Evolutionary conservation across 2,888 invertebrate genomes (phyloP).

Genomic region (Strigamia maritima): DNA sequence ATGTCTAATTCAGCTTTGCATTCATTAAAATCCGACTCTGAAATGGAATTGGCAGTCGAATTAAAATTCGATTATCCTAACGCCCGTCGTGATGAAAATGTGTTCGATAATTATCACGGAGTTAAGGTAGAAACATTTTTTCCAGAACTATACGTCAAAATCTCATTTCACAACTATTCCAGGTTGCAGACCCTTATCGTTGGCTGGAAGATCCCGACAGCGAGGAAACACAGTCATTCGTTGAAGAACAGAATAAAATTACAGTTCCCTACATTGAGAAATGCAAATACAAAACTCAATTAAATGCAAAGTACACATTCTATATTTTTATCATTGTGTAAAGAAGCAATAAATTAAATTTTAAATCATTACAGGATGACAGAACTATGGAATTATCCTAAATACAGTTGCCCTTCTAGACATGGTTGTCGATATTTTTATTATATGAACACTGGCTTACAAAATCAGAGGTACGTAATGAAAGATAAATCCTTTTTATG

Average conservation of each 20-base stretch:
- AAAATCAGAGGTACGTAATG: constrained; percentile 85
- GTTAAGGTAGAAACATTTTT: neutral
- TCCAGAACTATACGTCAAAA: neutral
- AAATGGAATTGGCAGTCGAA: neutral
- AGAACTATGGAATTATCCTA: constrained; percentile 94
- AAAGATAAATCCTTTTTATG: neutral
- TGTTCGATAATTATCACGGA: constrained; percentile 14
- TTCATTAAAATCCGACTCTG: neutral
- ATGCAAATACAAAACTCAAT: constrained; percentile 68
- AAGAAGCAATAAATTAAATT: neutral
- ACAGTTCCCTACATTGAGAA: constrained; percentile 78
- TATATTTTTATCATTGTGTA: neutral
- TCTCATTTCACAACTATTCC: constrained; percentile 43
- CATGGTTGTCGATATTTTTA: constrained; percentile 85
- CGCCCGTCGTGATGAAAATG: neutral
- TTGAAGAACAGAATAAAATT: constrained; percentile 83
- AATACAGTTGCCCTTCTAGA: constrained; percentile 80
- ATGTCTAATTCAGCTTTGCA: neutral
- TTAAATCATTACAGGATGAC: constrained; percentile 62
- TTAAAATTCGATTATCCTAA: neutral
- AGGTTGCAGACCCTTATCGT: constrained; percentile 87
- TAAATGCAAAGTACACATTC: constrained; percentile 61
- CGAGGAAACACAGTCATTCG: constrained; percentile 83
- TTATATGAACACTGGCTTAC: constrained; percentile 87
- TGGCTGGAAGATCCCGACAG: constrained; percentile 97